Evolutionary conservation across 2,113 vertebrate species (phyloP).

Genomic region (Eidolon helvum): DNA sequence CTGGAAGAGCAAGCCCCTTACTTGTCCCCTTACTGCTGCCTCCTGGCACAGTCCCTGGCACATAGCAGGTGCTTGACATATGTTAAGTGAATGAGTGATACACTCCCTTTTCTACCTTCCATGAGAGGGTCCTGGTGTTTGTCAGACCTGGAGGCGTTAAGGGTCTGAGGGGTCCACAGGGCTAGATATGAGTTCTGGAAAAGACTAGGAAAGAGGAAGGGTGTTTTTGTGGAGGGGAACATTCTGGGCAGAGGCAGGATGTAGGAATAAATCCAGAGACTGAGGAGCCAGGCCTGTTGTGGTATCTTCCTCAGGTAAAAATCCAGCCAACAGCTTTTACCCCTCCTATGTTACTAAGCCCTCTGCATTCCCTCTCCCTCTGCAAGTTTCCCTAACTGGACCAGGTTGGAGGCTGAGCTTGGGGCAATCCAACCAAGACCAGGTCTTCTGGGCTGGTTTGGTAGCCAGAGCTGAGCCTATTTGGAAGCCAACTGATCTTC

Average conservation of each 20-base stretch:
- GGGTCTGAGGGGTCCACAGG: not conserved
- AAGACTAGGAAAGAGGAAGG: not conserved
- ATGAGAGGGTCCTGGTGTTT: not conserved
- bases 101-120: not conserved
- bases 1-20: not conserved
- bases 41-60: not conserved
- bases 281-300: not conserved
- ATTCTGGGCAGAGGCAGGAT: not conserved
- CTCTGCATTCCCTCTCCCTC: not conserved
- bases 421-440: not conserved
- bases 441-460: not conserved
- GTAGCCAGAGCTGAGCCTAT: not conserved
- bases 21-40: not conserved
- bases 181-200: not conserved
- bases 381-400: not conserved
- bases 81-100: not conserved
- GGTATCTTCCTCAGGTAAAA: not conserved
- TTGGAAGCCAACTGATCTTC: not conserved
- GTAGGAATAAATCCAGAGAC: not conserved
- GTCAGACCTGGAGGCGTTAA: not conserved
- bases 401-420: not conserved
- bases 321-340: not conserved
- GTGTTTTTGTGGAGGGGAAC: not conserved
- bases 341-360: not conserved
- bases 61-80: not conserved